phyloP scores from a whole-genome alignment of 2,113 vertebrate genomes.

The Hiodon alosoides region DNA sequence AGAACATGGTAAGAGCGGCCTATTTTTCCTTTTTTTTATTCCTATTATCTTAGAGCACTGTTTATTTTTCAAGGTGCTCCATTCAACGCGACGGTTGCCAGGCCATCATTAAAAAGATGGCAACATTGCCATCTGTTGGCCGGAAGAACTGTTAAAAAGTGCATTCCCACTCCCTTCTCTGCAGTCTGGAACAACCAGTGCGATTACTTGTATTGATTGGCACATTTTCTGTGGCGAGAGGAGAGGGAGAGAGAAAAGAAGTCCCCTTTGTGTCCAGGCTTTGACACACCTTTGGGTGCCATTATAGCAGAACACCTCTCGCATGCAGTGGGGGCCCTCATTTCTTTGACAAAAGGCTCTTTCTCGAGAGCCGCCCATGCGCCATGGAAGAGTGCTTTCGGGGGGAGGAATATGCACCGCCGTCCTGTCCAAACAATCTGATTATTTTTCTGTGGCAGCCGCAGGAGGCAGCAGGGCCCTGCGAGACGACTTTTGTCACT shows the following conservation, averaged over 20 bases:
- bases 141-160: conserved; percentile 31
- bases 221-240: conserved; percentile 39
- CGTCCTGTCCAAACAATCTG: conserved; percentile 42
- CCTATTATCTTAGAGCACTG: conserved; percentile 11
- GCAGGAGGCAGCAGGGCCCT: conserved; percentile 52
- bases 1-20: conserved; percentile 46
- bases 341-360: conserved; percentile 54
- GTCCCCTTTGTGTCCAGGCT: conserved; percentile 42
- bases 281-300: conserved; percentile 54
- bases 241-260: conserved; percentile 27
- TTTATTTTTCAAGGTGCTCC: conserved; percentile 30
- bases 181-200: conserved; percentile 46
- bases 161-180: conserved; percentile 26
- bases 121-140: conserved; percentile 73
- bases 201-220: conserved; percentile 55
- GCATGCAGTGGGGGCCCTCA: conserved; percentile 44
- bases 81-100: conserved; percentile 28
- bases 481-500: conserved; percentile 15
- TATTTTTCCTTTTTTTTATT: conserved; percentile 34
- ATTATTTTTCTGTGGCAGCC: conserved; percentile 71
- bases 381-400: conserved; percentile 48
- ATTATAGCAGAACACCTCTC: conserved; percentile 47
- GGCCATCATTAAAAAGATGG: conserved; percentile 42
- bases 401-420: conserved; percentile 39
- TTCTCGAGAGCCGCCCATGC: conserved; percentile 50